phyloP scores from a whole-genome alignment of 2,888 invertebrate genomes.

The Myathropa florea region DNA sequence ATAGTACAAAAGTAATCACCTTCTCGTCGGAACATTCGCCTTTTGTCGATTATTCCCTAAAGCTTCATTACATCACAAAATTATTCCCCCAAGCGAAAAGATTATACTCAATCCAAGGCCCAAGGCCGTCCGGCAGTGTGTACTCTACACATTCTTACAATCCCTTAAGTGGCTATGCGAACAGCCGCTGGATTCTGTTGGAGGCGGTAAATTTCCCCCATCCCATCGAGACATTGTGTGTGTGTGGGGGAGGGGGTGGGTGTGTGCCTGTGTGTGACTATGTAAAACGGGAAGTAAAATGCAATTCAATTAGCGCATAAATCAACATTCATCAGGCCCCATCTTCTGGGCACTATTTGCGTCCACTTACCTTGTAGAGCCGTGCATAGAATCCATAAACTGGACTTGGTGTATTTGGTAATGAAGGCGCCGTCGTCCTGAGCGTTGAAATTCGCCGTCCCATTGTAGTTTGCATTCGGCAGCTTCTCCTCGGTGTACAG shows the following conservation, averaged over 20 bases:
- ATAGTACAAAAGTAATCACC: conserved; percentile 53
- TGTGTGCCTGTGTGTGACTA: not conserved
- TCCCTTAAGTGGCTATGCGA: conserved; percentile 15
- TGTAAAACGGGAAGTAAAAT: conserved; percentile 10
- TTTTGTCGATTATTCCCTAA: conserved; percentile 50
- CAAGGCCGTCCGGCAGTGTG: not conserved
- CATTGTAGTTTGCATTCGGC: conserved; percentile 88
- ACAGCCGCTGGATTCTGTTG: not conserved
- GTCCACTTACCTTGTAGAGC: conserved; percentile 77
- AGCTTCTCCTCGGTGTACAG: conserved; percentile 93
- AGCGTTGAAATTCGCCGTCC: conserved; percentile 82
- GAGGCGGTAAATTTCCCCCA: not conserved
- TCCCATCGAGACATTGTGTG: not conserved
- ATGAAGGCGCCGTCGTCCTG: conserved; percentile 79
- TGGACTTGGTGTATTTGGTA: conserved; percentile 80
- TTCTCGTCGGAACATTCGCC: conserved; percentile 11
- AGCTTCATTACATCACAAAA: conserved; percentile 62
- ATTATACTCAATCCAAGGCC: conserved; percentile 27
- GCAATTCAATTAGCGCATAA: conserved; percentile 69
- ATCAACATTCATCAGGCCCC: conserved; percentile 64
- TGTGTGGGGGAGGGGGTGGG: not conserved
- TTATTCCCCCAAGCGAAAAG: conserved; percentile 53
- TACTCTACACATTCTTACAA: conserved; percentile 9
- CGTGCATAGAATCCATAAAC: conserved; percentile 80
- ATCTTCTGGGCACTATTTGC: conserved; percentile 20